phyloP scores from a whole-genome alignment of 2,888 invertebrate genomes.

The Cremastinae sp. region DNA sequence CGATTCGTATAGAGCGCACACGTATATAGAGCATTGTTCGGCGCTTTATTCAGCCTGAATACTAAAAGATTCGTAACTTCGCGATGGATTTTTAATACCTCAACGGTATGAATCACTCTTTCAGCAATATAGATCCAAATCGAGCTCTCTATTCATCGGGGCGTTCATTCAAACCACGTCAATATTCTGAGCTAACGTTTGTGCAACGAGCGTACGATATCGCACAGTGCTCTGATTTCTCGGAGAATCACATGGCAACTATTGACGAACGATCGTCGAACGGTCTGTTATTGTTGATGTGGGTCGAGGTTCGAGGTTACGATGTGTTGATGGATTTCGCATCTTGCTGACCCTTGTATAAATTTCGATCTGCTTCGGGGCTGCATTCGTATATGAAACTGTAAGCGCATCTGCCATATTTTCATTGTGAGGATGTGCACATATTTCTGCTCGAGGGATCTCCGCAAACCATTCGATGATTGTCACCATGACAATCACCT shows the following conservation, averaged over 20 bases:
- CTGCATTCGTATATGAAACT: constrained; percentile 3
- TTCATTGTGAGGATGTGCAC: constrained; percentile 39
- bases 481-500: neutral
- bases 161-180: constrained; percentile 20
- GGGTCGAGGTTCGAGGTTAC: constrained; percentile 33
- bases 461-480: constrained; percentile 12
- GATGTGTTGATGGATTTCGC: constrained; percentile 27
- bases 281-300: constrained; percentile 25
- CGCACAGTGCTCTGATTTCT: constrained; percentile 50
- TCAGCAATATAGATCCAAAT: too few relatives aligned
- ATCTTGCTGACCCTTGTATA: constrained; percentile 30
- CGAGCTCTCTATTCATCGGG: constrained; percentile 27
- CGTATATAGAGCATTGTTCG: too few relatives aligned
- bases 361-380: constrained; percentile 26
- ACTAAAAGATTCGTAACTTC: too few relatives aligned
- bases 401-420: constrained; percentile 35
- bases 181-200: constrained; percentile 1
- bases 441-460: constrained; percentile 7
- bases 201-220: constrained; percentile 19
- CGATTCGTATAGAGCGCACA: too few relatives aligned
- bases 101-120: too few relatives aligned
- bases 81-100: too few relatives aligned
- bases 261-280: constrained; percentile 51
- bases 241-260: constrained; percentile 48
- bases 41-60: too few relatives aligned